A percentile compares a stretch with the other conserved stretches of the same genome.
phyloP scores from a whole-genome alignment of 2,797 vertebrate species.

The Schizothorax lantsangensis region DNA sequence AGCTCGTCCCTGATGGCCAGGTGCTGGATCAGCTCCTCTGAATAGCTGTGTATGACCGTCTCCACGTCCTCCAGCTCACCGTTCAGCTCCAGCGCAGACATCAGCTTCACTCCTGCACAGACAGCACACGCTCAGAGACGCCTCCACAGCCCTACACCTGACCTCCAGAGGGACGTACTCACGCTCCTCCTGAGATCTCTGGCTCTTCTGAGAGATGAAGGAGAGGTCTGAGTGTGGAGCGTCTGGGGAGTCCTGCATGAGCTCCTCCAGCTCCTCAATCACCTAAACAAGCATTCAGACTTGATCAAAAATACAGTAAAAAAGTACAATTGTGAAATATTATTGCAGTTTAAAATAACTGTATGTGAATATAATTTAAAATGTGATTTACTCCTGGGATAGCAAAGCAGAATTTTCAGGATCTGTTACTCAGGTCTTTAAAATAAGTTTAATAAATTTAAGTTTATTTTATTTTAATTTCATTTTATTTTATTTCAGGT shows the following conservation, averaged over 20 bases:
- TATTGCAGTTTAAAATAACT: neutral
- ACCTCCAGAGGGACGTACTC: conserved; percentile 67
- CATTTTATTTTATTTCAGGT: neutral
- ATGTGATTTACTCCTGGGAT: neutral
- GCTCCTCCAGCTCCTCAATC: conserved; percentile 98
- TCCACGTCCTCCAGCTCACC: conserved; percentile 89
- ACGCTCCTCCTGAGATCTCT: conserved; percentile 85
- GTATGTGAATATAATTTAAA: neutral
- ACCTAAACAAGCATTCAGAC: conserved; percentile 77
- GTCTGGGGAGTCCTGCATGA: conserved; percentile 96
- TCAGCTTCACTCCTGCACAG: conserved; percentile 80
- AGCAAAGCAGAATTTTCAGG: neutral
- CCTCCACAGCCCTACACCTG: neutral
- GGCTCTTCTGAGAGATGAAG: conserved; percentile 84
- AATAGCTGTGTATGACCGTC: conserved; percentile 85
- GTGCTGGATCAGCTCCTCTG: conserved; percentile 93
- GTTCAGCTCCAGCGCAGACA: conserved; percentile 84
- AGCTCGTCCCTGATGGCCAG: conserved; percentile 95
- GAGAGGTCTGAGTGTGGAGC: conserved; percentile 86
- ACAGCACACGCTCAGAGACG: neutral
- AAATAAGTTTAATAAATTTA: neutral
- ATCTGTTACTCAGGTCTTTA: neutral
- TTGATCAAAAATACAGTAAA: neutral
- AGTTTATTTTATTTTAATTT: neutral
- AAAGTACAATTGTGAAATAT: neutral